These are phyloP conservation scores for Lasioglossum lativentre DNA, from an alignment of 2,888 invertebrate genomes.

Conservation along the genomic window DNA sequence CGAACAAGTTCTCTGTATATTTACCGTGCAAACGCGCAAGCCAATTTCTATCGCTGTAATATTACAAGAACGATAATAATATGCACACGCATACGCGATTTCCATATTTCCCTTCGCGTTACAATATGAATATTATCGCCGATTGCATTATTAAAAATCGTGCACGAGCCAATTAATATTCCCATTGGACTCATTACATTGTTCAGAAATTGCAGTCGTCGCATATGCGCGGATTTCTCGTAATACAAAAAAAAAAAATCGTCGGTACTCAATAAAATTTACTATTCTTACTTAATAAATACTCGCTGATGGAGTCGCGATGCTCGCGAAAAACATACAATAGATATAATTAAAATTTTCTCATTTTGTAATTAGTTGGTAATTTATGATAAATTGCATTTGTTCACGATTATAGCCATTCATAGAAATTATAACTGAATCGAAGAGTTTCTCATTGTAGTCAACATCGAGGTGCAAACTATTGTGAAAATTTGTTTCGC, in stretches of 20 bases:
- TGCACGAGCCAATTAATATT: constrained; percentile 9
- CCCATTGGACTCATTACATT: background rate
- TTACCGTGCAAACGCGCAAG: constrained; percentile 35
- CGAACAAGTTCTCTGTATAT: constrained; percentile 11
- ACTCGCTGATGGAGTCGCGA: background rate
- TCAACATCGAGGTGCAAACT: background rate
- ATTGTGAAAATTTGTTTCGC: background rate
- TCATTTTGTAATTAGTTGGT: background rate
- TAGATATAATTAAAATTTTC: background rate
- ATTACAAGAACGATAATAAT: constrained; percentile 41
- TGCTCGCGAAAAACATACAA: background rate
- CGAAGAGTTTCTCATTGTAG: background rate
- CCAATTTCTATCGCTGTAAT: constrained; percentile 37
- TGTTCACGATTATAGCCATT: background rate
- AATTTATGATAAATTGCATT: background rate
- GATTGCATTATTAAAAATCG: constrained; percentile 40
- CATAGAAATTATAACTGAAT: background rate
- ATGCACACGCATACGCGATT: constrained; percentile 16
- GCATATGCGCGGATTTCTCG: too few relatives aligned
- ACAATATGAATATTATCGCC: constrained; percentile 20
- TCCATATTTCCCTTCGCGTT: constrained; percentile 14
- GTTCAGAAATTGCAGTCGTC: background rate
- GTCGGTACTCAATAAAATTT: background rate
- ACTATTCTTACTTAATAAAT: background rate
- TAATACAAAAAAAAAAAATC: background rate